A percentile compares a stretch with the other conserved stretches of the same genome.
These are phyloP conservation scores for Boulengeromyrus knoepffleri DNA, from an alignment of 2,113 vertebrate species.

Conservation along the genomic window DNA sequence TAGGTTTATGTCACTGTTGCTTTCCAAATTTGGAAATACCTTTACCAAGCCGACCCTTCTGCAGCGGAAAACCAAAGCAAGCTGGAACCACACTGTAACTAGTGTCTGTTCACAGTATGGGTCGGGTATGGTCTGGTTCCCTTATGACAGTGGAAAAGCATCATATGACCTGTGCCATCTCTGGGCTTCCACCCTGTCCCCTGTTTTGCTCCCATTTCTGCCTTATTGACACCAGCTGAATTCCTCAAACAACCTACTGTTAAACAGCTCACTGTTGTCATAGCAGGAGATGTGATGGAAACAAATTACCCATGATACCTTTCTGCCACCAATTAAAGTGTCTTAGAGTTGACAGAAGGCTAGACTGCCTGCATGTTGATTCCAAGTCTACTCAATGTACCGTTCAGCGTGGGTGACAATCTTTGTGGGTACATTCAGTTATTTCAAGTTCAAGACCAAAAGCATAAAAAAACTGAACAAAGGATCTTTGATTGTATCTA, in stretches of 20 bases:
- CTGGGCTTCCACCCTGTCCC: neutral
- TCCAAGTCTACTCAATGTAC: neutral
- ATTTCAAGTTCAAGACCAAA: neutral
- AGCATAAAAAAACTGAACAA: neutral
- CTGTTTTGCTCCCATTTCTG: neutral
- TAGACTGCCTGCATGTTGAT: neutral
- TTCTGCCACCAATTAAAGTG: neutral
- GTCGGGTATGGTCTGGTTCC: neutral
- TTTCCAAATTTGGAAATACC: neutral
- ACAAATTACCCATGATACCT: neutral
- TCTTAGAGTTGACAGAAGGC: neutral
- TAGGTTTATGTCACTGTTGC: neutral
- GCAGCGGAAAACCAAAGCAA: neutral
- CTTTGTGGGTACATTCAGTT: neutral
- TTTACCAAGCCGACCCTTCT: neutral
- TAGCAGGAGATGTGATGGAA: neutral
- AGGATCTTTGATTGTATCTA: neutral
- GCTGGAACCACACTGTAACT: neutral
- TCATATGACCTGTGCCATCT: neutral
- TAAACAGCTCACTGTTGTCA: neutral
- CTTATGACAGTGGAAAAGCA: neutral
- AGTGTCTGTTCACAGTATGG: neutral
- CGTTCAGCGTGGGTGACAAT: neutral
- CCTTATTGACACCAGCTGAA: neutral
- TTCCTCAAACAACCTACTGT: neutral